Evolutionary conservation across 2,888 invertebrate species (phyloP).

Genomic region (Eurytoma adleriae): DNA sequence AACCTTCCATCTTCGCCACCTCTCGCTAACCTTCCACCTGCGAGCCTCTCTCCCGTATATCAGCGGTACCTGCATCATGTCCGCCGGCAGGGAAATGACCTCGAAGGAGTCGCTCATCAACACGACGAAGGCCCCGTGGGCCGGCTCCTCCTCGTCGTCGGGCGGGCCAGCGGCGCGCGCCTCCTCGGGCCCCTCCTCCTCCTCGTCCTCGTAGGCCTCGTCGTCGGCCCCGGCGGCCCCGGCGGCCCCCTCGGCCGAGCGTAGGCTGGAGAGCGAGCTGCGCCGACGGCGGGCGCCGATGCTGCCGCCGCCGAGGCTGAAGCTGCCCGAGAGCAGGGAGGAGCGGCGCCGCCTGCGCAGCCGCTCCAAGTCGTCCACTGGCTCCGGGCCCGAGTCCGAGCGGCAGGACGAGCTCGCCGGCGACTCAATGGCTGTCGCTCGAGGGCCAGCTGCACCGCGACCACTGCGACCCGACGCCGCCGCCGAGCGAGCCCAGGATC

Average conservation of each 20-base stretch:
- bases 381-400: conserved; percentile 72
- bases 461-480: no score
- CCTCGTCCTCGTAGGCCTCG: conserved; percentile 15
- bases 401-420: conserved; percentile 71
- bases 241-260: conserved; percentile 7
- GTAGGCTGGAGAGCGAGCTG: conserved; percentile 49
- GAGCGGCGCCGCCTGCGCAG: conserved; percentile 29
- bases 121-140: conserved; percentile 73
- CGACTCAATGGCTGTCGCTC: conserved; percentile 70
- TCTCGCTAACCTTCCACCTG: background rate
- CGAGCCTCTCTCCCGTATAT: background rate
- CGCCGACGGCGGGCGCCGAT: conserved; percentile 63
- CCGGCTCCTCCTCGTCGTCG: conserved; percentile 54
- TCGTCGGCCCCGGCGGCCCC: conserved; percentile 26
- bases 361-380: conserved; percentile 56
- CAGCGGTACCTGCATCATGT: conserved; percentile 72
- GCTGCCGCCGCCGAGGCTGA: conserved; percentile 14
- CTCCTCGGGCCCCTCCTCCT: conserved; percentile 8
- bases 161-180: conserved; percentile 17
- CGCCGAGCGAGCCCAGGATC: background rate
- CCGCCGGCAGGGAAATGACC: conserved; percentile 75
- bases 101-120: conserved; percentile 76
- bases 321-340: conserved; percentile 14
- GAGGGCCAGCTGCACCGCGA: background rate
- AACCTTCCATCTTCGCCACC: background rate